phyloP scores from a whole-genome alignment of 2,888 invertebrate genomes.

The Octonoba sinensis region DNA sequence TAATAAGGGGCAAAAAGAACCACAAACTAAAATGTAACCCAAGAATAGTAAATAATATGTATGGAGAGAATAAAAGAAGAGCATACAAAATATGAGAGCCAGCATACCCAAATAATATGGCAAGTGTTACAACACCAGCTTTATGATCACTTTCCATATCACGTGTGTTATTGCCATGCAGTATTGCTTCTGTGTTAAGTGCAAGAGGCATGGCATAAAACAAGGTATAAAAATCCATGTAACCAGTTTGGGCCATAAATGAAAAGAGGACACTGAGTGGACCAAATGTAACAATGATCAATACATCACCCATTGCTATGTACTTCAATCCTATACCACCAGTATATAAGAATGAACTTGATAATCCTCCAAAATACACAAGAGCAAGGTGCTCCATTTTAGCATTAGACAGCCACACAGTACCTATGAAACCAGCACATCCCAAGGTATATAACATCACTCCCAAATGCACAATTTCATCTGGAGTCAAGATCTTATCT shows the following conservation, averaged over 20 bases:
- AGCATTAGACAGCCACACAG: slow-evolving; percentile 86
- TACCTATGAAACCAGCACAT: slow-evolving; percentile 84
- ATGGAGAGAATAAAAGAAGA: slow-evolving; percentile 89
- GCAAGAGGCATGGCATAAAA: slow-evolving; percentile 95
- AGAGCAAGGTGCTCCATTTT: slow-evolving; percentile 94
- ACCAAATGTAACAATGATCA: slow-evolving; percentile 92
- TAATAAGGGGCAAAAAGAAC: slow-evolving; percentile 89
- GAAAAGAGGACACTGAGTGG: slow-evolving; percentile 94
- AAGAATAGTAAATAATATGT: slow-evolving; percentile 88
- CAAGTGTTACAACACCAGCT: slow-evolving; percentile 93
- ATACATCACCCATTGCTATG: slow-evolving; percentile 92
- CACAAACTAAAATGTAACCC: slow-evolving; percentile 87
- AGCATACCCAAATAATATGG: slow-evolving; percentile 92
- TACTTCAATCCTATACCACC: slow-evolving; percentile 96
- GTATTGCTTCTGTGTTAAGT: slow-evolving; percentile 92
- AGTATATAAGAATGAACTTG: slow-evolving; percentile 95
- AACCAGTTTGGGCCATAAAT: slow-evolving; percentile 90
- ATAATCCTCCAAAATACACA: slow-evolving; percentile 94
- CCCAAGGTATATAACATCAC: slow-evolving; percentile 89
- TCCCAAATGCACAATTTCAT: slow-evolving; percentile 88
- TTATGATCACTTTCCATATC: slow-evolving; percentile 88
- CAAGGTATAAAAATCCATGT: slow-evolving; percentile 88
- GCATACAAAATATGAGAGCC: slow-evolving; percentile 92
- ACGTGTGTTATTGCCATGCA: slow-evolving; percentile 94
- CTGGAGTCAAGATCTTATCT: slow-evolving; percentile 88